Base-by-base conservation (phyloP, 2,113 vertebrate genomes). In the Hippopotamus amphibius region DNA sequence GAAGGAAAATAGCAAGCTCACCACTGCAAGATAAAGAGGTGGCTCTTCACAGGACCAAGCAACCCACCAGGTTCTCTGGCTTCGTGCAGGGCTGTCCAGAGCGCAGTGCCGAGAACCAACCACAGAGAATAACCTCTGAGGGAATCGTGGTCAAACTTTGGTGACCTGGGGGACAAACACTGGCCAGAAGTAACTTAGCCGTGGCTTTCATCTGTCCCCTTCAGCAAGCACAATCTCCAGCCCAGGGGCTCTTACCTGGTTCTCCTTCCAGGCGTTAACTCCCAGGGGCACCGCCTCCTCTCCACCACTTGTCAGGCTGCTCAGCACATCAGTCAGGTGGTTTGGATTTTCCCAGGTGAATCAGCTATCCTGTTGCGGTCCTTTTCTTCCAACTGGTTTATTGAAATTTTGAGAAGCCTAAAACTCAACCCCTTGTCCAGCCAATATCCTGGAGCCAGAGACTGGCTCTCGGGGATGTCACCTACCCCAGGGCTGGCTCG, bases 41-140 rank as follows among this genome's bases (percentile, higher is more conserved):
- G 19, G 74, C n/a, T 96, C 95, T 92, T 69, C 68, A 84, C 11
- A 95, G 30, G 53, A 37, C 65, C 69, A 43, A 77, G 65, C 46
- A 81, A 14, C 61, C 37, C 48, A n/a, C n/a, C 46, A 79, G 53
- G n/a, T 76, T 55, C n/a, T 33, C 46, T 37, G 74, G 87, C 74
- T 85, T 55, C 55, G 24, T n/a, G 59, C 15, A 55, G 76, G n/a
- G n/a, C 50, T 8, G 24, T 48, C 30, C 28, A 30, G 13, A 92
- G 37, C 5, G 12, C 22, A 77, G 28, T 0, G 26, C 68, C 2
- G 21, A 63, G 80, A 93, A 81, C 37, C 14, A 71, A 14, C 46
- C 48, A 22, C 13, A 48, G 59, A 89, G 19, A 61, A 12, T 0
- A 46, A 30, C 53, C 30, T 15, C n/a, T 5, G 9, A 66, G 13